Percentiles rank a stretch among this genome's conserved stretches.
Conservation (phyloP, 2,797 vertebrate species). For the Onychomys arenicola region DNA sequence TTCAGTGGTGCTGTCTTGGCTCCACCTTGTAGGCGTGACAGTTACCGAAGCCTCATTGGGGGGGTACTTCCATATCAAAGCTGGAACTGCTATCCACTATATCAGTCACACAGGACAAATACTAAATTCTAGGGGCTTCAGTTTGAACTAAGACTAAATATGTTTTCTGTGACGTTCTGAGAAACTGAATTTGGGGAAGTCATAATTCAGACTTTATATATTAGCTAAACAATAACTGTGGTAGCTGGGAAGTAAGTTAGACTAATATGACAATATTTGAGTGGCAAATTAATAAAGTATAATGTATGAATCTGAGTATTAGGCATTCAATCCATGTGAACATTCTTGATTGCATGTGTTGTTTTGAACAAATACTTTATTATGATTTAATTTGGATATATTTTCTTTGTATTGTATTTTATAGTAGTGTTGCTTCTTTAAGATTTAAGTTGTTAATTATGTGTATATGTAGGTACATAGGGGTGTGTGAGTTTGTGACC, state of each 20-base stretch:
- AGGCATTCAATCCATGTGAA: neutral
- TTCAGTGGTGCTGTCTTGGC: too few species aligned
- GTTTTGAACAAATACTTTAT: neutral
- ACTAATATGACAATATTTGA: neutral
- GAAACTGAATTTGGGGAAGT: neutral
- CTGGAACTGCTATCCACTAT: too few species aligned
- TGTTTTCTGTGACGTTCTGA: neutral
- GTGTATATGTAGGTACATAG: neutral
- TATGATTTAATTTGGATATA: neutral
- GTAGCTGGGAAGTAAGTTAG: neutral
- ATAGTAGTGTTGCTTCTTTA: neutral
- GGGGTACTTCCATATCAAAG: too few species aligned
- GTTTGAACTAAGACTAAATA: neutral
- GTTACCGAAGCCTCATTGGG: too few species aligned
- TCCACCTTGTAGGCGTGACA: too few species aligned
- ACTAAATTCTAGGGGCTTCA: fast-evolving
- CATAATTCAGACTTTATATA: neutral
- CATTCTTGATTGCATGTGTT: neutral
- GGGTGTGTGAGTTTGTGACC: neutral
- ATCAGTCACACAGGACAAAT: neutral
- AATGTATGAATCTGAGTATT: neutral
- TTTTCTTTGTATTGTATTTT: neutral
- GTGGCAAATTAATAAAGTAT: neutral
- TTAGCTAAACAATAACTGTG: neutral
- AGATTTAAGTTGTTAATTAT: neutral